Conservation (phyloP, 2,888 invertebrate species). For the Arctia plantaginis region DNA sequence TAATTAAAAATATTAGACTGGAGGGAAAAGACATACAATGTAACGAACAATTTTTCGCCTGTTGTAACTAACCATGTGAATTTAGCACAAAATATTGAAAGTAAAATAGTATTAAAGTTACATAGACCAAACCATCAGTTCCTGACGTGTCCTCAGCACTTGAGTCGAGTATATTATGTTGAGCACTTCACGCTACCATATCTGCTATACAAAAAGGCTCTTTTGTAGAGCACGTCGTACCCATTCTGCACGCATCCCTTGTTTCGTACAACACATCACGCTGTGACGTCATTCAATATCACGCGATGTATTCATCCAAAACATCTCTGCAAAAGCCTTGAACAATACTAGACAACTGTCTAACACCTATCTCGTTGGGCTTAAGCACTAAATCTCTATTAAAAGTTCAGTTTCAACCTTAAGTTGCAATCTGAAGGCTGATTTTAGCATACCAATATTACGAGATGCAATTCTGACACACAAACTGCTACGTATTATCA, state of each 20-base stretch:
- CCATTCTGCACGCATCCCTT: constrained; percentile 47
- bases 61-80: too few relatives aligned
- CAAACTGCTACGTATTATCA: constrained; percentile 65
- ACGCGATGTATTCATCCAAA: constrained; percentile 57
- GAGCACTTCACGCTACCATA: constrained; percentile 38
- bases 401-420: constrained; percentile 42
- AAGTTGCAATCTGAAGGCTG: constrained; percentile 17
- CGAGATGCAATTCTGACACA: constrained; percentile 66
- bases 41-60: too few relatives aligned
- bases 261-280: constrained; percentile 47
- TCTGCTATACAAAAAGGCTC: constrained; percentile 35
- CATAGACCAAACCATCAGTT: background rate
- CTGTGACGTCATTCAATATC: constrained; percentile 48
- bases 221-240: constrained; percentile 19
- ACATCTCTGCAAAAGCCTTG: constrained; percentile 54
- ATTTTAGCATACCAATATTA: constrained; percentile 32
- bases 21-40: too few relatives aligned
- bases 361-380: constrained; percentile 57
- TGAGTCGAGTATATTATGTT: constrained; percentile 23
- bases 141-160: background rate
- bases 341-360: constrained; percentile 63
- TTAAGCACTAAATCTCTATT: constrained; percentile 39
- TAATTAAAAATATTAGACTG: too few relatives aligned
- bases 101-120: too few relatives aligned
- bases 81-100: too few relatives aligned